phyloP scores from a whole-genome alignment of 2,888 invertebrate genomes.

The Pteria penguin region DNA sequence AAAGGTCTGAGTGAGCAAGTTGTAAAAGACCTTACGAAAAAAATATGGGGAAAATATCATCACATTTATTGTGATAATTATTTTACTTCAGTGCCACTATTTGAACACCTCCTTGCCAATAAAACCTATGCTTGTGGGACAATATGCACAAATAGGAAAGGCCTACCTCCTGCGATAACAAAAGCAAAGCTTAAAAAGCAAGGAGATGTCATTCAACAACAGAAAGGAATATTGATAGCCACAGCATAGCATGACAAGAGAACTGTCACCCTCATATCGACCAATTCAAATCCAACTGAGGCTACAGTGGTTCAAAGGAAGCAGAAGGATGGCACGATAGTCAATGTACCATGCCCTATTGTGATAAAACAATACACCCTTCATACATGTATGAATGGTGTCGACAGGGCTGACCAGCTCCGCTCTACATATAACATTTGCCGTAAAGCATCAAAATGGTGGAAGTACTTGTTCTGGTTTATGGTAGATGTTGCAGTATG shows the following conservation, averaged over 20 bases:
- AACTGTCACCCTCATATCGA: conserved; percentile 10
- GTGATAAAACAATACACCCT: conserved; percentile 16
- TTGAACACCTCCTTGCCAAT: too few species aligned
- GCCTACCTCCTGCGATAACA: not conserved
- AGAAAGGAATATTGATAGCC: not conserved
- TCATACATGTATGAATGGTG: conserved; percentile 34
- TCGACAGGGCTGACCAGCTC: conserved; percentile 23
- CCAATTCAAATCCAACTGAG: conserved; percentile 2
- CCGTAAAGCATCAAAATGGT: conserved; percentile 14
- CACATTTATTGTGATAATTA: too few species aligned
- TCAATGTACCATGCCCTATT: conserved; percentile 16
- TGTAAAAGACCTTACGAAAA: too few species aligned
- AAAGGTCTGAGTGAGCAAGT: too few species aligned
- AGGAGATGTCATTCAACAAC: not conserved
- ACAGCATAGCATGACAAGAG: conserved; percentile 11
- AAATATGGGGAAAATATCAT: too few species aligned
- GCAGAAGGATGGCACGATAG: conserved; percentile 19
- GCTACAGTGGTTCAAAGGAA: not conserved
- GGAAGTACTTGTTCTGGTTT: conserved; percentile 21
- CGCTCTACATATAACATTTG: conserved; percentile 6
- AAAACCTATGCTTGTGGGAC: conserved; percentile 22
- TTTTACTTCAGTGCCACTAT: too few species aligned
- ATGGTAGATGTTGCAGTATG: conserved; percentile 11
- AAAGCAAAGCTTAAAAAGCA: conserved; percentile 12
- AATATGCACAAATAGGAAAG: conserved; percentile 11